phyloP scores from a whole-genome alignment of 35 echinoderm and acorn worm species.

The Strongylocentrotus purpuratus region DNA sequence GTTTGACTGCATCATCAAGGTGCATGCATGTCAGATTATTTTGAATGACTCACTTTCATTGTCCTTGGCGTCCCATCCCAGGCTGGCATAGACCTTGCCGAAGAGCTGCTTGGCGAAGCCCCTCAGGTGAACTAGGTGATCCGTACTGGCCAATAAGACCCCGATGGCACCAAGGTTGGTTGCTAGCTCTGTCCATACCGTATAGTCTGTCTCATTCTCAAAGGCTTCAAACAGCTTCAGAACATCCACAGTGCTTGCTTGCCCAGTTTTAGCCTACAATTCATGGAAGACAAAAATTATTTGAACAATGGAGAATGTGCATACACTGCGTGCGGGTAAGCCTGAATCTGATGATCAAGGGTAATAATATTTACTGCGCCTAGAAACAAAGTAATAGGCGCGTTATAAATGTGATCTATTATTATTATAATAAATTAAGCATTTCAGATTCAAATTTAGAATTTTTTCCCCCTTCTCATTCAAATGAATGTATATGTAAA shows the following conservation, averaged over 20 bases:
- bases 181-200: slow-evolving; percentile 93
- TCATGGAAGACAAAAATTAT: background rate
- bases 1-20: background rate
- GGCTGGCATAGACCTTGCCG: slow-evolving; percentile 59
- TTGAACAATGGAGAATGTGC: no score
- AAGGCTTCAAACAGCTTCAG: slow-evolving; percentile 91
- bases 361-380: no score
- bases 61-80: slow-evolving; percentile 75
- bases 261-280: slow-evolving; percentile 91
- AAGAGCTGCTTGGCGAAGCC: slow-evolving; percentile 80
- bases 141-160: slow-evolving; percentile 72
- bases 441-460: no score
- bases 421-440: no score
- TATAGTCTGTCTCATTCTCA: slow-evolving; percentile 91
- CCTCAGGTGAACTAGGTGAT: slow-evolving; percentile 60
- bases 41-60: slow-evolving; percentile 66
- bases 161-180: slow-evolving; percentile 73
- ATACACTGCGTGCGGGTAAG: no score
- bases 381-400: no score
- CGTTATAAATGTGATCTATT: no score
- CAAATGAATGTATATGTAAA: no score
- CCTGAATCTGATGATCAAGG: no score
- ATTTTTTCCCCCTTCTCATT: no score
- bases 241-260: slow-evolving; percentile 89
- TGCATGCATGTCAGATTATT: background rate